Evolutionary conservation across 2,888 invertebrate genomes (phyloP), one percentile per base, ranked within the genome.

Genomic region (Diarsia mendica): DNA sequence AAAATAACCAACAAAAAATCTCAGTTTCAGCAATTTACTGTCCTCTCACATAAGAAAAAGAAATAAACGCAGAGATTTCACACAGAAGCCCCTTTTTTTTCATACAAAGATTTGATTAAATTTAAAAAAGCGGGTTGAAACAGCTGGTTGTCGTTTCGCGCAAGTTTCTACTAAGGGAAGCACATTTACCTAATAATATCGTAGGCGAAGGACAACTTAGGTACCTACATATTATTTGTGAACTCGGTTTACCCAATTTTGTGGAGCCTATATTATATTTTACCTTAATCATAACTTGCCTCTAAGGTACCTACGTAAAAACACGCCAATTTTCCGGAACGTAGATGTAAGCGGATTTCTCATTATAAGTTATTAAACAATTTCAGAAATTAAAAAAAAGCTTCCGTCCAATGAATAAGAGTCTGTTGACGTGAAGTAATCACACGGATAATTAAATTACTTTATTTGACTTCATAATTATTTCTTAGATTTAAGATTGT

Each of bases 51-150:
- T 53, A 72, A 10, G 44, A 69, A 55, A 77, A 67, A 70, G 15
- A 67, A 69, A 75, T 67, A 63, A 69, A 60, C 10, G 48, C 28
- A 51, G 61, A 75, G 48, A 82, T 84, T 84, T 69, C 65, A 58
- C 53, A 53, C 65, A 1, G 13, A 33, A 23, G 33, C 58, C 61
- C 49, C 44, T 68, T 74, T 65, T 28, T 70, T 79, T 65, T 73
- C 63, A 55, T 72, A 72, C n/a, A 68, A 73, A 85, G 53, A 78
- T 77, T 83, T 83, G 78, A 83, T 85, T 85, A 83, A 85, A 85
- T 83, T 82, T 72, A 67, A 85, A 83, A 82, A 82, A 82, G 71
- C 77, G 51, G 61, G 20, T 63, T 55, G 85, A 58, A 83, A 74
- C 83, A 83, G 66, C 85, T 83, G 83, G 46, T 72, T 51, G 70